Conservation (phyloP, 2,797 vertebrate species). For the Champsocephalus esox region DNA sequence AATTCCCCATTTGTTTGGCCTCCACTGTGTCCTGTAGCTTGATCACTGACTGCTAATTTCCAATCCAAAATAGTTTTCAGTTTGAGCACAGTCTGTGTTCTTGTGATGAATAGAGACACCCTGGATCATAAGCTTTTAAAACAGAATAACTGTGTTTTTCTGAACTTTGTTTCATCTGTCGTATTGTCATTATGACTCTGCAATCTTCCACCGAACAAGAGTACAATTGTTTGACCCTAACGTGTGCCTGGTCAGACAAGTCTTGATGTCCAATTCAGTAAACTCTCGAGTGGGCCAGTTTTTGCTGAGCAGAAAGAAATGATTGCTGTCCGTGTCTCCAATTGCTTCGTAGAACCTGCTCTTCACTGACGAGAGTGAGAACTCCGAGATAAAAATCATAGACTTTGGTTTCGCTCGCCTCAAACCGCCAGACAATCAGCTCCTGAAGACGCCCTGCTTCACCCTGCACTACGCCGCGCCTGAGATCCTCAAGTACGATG, state of each 20-base stretch:
- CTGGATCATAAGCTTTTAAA: conserved; percentile 36
- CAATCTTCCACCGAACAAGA: conserved; percentile 55
- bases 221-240: conserved; percentile 65
- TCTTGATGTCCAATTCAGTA: conserved; percentile 63
- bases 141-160: conserved; percentile 64
- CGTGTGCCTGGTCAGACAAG: conserved; percentile 44
- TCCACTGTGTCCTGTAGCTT: neutral
- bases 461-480: conserved; percentile 98
- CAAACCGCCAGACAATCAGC: conserved; percentile 98
- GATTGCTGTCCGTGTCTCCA: conserved; percentile 66
- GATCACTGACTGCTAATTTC: neutral
- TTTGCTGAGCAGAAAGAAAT: conserved; percentile 59
- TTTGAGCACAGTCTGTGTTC: conserved; percentile 22
- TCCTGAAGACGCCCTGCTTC: conserved; percentile 98
- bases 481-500: conserved; percentile 94
- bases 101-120: conserved; percentile 31
- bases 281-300: conserved; percentile 47
- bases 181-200: conserved; percentile 52
- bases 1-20: neutral
- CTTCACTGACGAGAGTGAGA: conserved; percentile 96
- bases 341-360: conserved; percentile 91
- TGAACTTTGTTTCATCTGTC: conserved; percentile 44
- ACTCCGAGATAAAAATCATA: conserved; percentile 98
- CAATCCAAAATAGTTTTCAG: conserved; percentile 6
- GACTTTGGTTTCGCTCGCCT: conserved; percentile 99